Evolutionary conservation across 2,888 invertebrate genomes (phyloP).

Genomic region (Sinopyrophorus schimmeli): DNA sequence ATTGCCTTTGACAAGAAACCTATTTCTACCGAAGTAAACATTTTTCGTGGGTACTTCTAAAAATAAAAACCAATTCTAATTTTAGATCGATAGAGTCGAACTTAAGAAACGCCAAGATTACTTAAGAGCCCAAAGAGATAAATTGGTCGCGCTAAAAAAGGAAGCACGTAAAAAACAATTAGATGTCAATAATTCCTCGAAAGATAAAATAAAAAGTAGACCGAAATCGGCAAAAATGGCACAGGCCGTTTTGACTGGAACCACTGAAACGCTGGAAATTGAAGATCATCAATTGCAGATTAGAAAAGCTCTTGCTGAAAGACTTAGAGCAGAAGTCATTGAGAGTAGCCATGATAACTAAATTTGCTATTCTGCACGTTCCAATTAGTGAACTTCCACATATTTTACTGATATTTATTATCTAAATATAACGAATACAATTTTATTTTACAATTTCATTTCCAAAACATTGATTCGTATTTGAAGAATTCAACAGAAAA

Average conservation of each 20-base stretch:
- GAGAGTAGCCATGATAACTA: conserved; percentile 50
- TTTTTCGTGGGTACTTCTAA: conserved; percentile 1
- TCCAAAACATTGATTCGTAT: conserved; percentile 50
- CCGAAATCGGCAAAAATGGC: conserved; percentile 79
- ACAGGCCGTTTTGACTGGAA: conserved; percentile 64
- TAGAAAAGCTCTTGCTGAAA: conserved; percentile 80
- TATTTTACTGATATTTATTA: conserved; percentile 53
- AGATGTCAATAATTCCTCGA: conserved; percentile 53
- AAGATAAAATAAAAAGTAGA: conserved; percentile 49
- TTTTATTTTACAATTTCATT: conserved; percentile 51
- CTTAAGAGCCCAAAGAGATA: conserved; percentile 86
- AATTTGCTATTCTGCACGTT: conserved; percentile 3
- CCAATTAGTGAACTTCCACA: too few relatives aligned
- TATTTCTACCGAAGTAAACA: conserved; percentile 22
- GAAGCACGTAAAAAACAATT: conserved; percentile 73
- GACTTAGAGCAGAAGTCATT: conserved; percentile 85
- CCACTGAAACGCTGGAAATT: conserved; percentile 58
- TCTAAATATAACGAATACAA: conserved; percentile 56
- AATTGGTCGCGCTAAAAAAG: conserved; percentile 85
- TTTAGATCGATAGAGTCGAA: conserved; percentile 63
- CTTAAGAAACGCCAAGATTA: conserved; percentile 81
- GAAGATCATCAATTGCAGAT: conserved; percentile 71
- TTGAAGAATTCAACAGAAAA: conserved; percentile 30
- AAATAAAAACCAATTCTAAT: too few relatives aligned
- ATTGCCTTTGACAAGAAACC: conserved; percentile 33